Evolutionary conservation across 2,113 vertebrate genomes (phyloP).

Genomic region (Craseonycteris thonglongyai): DNA sequence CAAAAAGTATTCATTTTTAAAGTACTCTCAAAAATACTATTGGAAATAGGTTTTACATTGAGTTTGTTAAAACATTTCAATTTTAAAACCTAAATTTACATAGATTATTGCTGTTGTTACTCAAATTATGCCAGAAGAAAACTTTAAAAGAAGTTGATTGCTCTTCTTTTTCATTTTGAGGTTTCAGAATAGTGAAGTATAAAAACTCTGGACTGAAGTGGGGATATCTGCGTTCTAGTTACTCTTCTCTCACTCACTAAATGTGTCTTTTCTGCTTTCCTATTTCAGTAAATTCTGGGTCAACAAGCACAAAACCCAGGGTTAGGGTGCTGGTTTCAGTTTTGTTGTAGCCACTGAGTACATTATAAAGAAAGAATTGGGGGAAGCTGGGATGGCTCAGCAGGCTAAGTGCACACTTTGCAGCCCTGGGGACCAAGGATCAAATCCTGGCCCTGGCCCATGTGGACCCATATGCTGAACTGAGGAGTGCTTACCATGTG

Average conservation of each 20-base stretch:
- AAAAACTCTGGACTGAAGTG: not conserved
- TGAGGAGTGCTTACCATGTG: no score
- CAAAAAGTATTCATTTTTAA: not conserved
- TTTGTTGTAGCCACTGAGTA: not conserved
- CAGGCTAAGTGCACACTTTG: no score
- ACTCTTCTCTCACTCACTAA: not conserved
- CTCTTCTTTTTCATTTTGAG: not conserved
- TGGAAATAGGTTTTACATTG: not conserved
- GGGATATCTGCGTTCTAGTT: not conserved
- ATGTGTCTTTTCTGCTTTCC: not conserved
- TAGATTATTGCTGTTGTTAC: not conserved
- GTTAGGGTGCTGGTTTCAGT: not conserved
- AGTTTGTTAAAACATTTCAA: not conserved
- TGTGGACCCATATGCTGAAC: no score
- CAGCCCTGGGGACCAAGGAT: no score
- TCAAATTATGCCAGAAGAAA: not conserved
- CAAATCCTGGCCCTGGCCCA: no score
- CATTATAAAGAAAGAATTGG: not conserved
- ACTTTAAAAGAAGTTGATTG: not conserved
- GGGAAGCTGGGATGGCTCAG: no score
- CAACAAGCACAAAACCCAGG: not conserved
- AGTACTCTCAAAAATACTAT: not conserved
- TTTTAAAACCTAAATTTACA: not conserved
- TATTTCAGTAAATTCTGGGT: not conserved
- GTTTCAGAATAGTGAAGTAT: not conserved